phyloP scores from a whole-genome alignment of 2,113 vertebrate species.

The Tamias sibiricus region DNA sequence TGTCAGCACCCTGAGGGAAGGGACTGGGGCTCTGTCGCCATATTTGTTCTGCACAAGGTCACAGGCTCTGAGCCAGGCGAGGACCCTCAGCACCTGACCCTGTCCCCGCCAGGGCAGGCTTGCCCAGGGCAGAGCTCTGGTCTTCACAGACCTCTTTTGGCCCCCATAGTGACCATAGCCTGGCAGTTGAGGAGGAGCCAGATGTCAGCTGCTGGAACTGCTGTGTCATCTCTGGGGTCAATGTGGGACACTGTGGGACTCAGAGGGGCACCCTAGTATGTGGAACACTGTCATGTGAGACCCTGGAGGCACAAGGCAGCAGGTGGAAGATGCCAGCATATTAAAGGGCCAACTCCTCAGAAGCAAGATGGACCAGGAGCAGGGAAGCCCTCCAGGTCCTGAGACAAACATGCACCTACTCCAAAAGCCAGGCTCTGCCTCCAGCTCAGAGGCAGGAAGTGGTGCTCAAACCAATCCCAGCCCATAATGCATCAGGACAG shows the following conservation, averaged over 20 bases:
- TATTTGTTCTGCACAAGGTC: too few relatives aligned
- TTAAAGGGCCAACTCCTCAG: neutral
- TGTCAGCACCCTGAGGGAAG: neutral
- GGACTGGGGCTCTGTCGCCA: neutral
- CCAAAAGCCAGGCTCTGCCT: neutral
- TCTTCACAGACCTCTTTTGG: neutral
- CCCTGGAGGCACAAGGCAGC: neutral
- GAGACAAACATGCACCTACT: too few relatives aligned
- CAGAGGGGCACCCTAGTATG: too few relatives aligned
- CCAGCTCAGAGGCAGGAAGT: too few relatives aligned
- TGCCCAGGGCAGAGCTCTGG: neutral
- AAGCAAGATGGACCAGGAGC: neutral
- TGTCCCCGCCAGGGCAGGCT: neutral
- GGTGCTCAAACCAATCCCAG: neutral
- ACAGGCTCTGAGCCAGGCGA: too few relatives aligned
- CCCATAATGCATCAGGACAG: neutral
- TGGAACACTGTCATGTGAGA: neutral
- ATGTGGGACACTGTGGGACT: neutral
- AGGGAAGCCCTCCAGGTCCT: neutral
- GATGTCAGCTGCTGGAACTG: neutral
- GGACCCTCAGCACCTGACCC: neutral
- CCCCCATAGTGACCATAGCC: neutral
- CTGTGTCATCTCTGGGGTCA: too few relatives aligned
- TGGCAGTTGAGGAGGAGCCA: neutral
- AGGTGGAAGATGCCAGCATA: neutral